phyloP scores from a whole-genome alignment of 2,888 invertebrate genomes.

The Dorcus hopei region DNA sequence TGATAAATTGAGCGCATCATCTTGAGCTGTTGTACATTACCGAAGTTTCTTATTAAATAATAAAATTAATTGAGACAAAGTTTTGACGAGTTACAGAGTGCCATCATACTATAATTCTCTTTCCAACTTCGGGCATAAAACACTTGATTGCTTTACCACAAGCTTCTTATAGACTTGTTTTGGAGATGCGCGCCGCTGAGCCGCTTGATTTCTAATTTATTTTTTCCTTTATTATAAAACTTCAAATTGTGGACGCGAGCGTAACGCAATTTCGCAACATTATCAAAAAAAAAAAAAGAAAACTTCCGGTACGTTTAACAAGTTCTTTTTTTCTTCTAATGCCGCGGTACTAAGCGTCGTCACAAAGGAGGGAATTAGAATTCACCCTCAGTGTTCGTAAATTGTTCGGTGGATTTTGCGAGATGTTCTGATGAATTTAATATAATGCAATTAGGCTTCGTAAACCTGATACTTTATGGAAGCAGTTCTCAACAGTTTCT shows the following conservation, averaged over 20 bases:
- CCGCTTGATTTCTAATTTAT: neutral
- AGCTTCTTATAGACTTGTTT: conserved; percentile 1
- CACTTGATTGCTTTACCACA: conserved; percentile 19
- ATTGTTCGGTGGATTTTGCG: too few species aligned
- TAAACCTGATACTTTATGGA: too few species aligned
- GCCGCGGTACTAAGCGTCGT: too few species aligned
- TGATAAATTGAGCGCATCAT: neutral
- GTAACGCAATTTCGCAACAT: too few species aligned
- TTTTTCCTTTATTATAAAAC: neutral
- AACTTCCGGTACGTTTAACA: too few species aligned
- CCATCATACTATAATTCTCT: conserved; percentile 25
- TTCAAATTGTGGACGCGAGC: neutral
- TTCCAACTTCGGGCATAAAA: conserved; percentile 25
- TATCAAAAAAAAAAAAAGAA: too few species aligned
- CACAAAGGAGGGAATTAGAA: too few species aligned
- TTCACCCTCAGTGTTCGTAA: too few species aligned
- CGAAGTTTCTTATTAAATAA: conserved; percentile 36
- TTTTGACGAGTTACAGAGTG: conserved; percentile 30
- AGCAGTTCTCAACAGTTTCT: too few species aligned
- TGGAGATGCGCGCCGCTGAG: neutral
- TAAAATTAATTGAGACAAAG: conserved; percentile 36
- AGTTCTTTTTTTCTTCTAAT: too few species aligned
- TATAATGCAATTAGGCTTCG: too few species aligned
- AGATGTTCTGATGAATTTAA: too few species aligned
- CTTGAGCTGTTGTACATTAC: conserved; percentile 26